These are phyloP conservation scores for Gallinago nigripennis DNA, from an alignment of 2,797 vertebrate species.

Conservation along the genomic window DNA sequence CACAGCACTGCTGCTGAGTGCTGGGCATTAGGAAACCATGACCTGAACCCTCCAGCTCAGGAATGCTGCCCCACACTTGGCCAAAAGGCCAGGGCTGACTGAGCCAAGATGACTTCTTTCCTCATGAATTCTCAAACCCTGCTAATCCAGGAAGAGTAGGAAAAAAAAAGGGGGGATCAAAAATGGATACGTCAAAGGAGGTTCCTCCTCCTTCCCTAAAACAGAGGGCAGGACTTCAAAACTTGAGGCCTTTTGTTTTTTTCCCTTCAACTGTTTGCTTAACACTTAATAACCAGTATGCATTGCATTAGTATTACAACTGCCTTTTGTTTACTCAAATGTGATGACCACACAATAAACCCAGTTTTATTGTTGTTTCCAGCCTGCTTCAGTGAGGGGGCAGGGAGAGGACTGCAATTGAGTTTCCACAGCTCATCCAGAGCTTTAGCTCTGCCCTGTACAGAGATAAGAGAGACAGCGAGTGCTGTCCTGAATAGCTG, in stretches of 20 bases:
- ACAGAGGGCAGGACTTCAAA: not conserved
- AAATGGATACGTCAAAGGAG: not conserved
- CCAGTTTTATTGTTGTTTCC: constrained; percentile 12
- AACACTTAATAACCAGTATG: constrained; percentile 23
- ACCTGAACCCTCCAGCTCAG: not conserved
- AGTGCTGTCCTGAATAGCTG: not conserved
- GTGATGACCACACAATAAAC: constrained; percentile 39
- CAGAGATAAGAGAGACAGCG: not conserved
- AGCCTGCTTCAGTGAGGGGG: not conserved
- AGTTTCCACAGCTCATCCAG: not conserved
- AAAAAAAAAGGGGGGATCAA: not conserved
- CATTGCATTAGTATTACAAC: not conserved
- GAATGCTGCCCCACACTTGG: not conserved
- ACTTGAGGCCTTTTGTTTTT: not conserved
- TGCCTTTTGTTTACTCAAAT: constrained; percentile 39
- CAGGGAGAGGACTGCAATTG: not conserved
- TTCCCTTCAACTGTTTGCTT: not conserved
- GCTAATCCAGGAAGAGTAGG: not conserved
- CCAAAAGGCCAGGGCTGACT: not conserved
- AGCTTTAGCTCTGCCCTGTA: not conserved
- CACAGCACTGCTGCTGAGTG: not conserved
- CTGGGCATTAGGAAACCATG: not conserved
- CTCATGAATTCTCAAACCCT: not conserved
- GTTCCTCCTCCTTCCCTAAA: not conserved
- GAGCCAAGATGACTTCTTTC: not conserved